A percentile compares a stretch with the other conserved stretches of the same genome.
Conservation (phyloP, 2,113 vertebrate species). For the Bufo gargarizans region DNA sequence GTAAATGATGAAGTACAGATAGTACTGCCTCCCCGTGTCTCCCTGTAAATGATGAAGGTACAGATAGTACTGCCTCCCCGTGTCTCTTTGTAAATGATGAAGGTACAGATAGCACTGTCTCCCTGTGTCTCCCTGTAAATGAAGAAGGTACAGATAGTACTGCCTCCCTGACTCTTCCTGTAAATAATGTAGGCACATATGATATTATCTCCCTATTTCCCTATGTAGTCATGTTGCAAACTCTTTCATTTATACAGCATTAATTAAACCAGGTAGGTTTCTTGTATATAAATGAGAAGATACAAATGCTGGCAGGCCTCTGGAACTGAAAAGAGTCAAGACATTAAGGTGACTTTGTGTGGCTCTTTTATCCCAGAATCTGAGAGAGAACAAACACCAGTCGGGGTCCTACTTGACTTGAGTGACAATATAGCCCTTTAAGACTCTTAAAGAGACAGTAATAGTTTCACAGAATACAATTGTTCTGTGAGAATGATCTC, state of each 20-base stretch:
- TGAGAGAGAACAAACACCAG: background rate
- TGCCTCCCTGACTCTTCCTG: background rate
- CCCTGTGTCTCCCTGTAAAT: background rate
- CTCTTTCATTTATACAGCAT: too few species aligned
- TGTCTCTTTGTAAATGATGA: background rate
- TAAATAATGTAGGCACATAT: background rate
- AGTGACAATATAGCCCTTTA: background rate
- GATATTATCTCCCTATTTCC: background rate
- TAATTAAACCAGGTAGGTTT: too few species aligned
- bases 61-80: background rate
- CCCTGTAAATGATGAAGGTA: background rate
- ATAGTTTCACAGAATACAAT: background rate
- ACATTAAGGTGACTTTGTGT: background rate
- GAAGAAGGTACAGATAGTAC: background rate
- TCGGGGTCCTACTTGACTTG: background rate
- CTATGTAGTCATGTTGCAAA: too few species aligned
- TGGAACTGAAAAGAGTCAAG: background rate
- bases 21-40: background rate
- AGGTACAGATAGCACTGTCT: background rate
- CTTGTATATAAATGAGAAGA: background rate
- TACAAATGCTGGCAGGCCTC: background rate
- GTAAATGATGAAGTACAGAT: background rate
- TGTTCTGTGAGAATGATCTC: background rate
- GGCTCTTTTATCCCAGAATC: background rate
- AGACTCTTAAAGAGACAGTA: conserved; percentile 1